These are phyloP conservation scores for Hofmannophila pseudospretella DNA, from an alignment of 2,888 invertebrate genomes.

Conservation along the genomic window DNA sequence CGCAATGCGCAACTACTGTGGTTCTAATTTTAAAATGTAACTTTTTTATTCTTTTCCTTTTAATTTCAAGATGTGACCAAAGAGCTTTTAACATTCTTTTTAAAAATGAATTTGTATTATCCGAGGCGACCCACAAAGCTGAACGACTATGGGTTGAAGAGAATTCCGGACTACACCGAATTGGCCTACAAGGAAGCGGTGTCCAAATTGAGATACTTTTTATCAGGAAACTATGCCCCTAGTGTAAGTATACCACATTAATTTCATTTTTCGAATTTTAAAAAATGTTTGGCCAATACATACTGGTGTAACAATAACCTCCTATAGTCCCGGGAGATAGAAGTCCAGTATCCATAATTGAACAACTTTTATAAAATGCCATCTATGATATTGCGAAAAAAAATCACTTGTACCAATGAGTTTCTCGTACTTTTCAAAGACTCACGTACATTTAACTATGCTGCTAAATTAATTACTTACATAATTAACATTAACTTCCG, in stretches of 20 bases:
- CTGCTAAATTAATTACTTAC: too few species aligned
- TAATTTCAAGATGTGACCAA: constrained; percentile 31
- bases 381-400: too few species aligned
- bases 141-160: constrained; percentile 72
- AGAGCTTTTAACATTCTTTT: constrained; percentile 17
- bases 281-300: too few species aligned
- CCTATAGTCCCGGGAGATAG: too few species aligned
- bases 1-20: constrained; percentile 58
- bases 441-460: too few species aligned
- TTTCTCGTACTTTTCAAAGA: too few species aligned
- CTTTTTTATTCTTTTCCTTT: constrained; percentile 24
- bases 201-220: constrained; percentile 84
- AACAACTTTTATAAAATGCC: too few species aligned
- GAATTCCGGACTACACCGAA: constrained; percentile 88
- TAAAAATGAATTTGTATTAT: constrained; percentile 37
- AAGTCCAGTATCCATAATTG: too few species aligned
- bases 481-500: background rate
- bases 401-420: too few species aligned
- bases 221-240: constrained; percentile 86
- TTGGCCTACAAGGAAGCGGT: constrained; percentile 91
- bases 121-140: constrained; percentile 65
- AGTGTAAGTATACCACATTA: constrained; percentile 60
- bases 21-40: constrained; percentile 28
- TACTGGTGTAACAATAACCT: too few species aligned
- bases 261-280: too few species aligned